phyloP scores from a whole-genome alignment of 2,113 vertebrate genomes.

The Bambusicola thoracicus region DNA sequence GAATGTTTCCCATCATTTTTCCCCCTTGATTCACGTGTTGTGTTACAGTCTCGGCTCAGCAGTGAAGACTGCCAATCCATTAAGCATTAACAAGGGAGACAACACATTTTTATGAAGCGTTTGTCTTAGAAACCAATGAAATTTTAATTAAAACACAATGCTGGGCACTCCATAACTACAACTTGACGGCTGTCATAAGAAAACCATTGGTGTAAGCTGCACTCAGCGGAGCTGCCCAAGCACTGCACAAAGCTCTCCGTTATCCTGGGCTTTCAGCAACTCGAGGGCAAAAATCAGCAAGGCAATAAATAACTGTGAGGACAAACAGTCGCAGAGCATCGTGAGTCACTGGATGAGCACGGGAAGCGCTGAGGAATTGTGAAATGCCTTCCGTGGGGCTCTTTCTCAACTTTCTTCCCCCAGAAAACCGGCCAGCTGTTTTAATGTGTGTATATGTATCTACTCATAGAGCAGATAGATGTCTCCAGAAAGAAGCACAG shows the following conservation, averaged over 20 bases:
- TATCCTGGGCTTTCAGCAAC: background rate
- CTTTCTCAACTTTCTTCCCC: background rate
- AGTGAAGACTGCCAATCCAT: background rate
- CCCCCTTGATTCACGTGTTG: background rate
- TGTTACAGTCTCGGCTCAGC: background rate
- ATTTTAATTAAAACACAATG: background rate
- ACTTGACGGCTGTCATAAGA: background rate
- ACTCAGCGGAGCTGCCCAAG: background rate
- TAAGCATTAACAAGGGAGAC: background rate
- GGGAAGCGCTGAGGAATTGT: background rate
- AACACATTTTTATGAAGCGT: background rate
- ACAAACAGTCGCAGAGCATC: background rate
- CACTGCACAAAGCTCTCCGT: background rate
- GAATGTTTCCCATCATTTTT: background rate
- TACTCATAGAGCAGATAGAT: background rate
- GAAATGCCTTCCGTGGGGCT: background rate
- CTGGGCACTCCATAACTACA: background rate
- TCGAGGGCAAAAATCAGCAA: background rate
- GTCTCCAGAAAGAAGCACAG: background rate
- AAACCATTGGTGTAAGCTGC: background rate
- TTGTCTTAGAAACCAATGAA: background rate
- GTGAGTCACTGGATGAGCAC: rapidly evolving
- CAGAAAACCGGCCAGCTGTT: background rate
- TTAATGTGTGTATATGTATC: background rate
- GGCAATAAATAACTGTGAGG: background rate